These are phyloP conservation scores for Drosophila sp. DNA, from an alignment of 1,140 invertebrate genomes.

Conservation along the genomic window DNA sequence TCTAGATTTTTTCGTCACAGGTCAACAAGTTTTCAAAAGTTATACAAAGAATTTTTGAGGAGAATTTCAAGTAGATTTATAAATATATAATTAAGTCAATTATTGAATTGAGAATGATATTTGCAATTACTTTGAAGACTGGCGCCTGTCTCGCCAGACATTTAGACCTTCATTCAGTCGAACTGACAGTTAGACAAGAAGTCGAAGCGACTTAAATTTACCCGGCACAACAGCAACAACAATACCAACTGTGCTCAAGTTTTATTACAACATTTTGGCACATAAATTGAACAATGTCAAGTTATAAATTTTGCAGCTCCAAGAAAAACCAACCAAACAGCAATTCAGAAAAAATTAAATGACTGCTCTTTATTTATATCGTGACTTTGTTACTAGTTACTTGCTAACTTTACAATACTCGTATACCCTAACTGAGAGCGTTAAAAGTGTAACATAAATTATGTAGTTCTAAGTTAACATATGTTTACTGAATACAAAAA, in stretches of 20 bases:
- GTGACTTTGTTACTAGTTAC: conserved; percentile 72
- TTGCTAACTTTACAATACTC: conserved; percentile 64
- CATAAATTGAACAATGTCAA: conserved; percentile 81
- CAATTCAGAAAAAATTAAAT: conserved; percentile 46
- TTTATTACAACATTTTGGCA: conserved; percentile 77
- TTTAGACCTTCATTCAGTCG: background rate
- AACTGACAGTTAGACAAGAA: background rate
- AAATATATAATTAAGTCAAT: conserved; percentile 45
- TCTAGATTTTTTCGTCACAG: background rate
- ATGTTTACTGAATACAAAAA: background rate
- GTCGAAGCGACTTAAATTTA: conserved; percentile 10
- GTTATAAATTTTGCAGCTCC: conserved; percentile 72
- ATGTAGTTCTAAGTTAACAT: background rate
- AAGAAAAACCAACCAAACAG: conserved; percentile 35
- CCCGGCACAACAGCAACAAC: conserved; percentile 2
- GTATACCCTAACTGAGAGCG: conserved; percentile 4
- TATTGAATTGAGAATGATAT: conserved; percentile 50
- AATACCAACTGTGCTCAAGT: conserved; percentile 25
- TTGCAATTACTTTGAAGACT: conserved; percentile 62
- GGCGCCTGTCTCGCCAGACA: conserved; percentile 53
- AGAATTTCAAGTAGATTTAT: conserved; percentile 15
- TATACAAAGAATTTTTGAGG: conserved; percentile 21
- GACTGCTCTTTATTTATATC: conserved; percentile 79
- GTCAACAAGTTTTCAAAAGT: conserved; percentile 20
- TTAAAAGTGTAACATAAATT: background rate